These are phyloP conservation scores for Tenthredo mesomela DNA, from an alignment of 2,888 invertebrate species.

Conservation along the genomic window DNA sequence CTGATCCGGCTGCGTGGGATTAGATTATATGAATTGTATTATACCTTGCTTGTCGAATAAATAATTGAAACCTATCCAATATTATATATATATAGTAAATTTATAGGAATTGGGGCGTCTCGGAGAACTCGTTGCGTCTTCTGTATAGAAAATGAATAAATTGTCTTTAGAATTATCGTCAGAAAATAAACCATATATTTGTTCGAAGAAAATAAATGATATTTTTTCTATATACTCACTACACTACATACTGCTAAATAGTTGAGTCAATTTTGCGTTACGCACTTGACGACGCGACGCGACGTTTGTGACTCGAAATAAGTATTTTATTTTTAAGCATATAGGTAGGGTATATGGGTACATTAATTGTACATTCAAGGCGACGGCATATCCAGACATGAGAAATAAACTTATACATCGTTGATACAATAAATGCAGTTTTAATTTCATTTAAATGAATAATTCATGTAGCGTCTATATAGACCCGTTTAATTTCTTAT, in stretches of 20 bases:
- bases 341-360: neutral
- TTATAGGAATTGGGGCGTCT: neutral
- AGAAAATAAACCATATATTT: neutral
- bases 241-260: neutral
- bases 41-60: neutral
- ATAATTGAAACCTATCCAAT: neutral
- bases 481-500: neutral
- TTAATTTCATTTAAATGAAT: neutral
- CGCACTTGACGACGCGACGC: neutral
- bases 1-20: slow-evolving; percentile 46
- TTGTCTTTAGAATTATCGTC: slow-evolving; percentile 26
- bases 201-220: neutral
- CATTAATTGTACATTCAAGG: neutral
- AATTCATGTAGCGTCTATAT: neutral
- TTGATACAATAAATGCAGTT: neutral
- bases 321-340: neutral
- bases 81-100: neutral
- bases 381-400: neutral
- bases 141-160: neutral
- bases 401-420: neutral
- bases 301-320: neutral
- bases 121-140: neutral
- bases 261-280: slow-evolving; percentile 20
- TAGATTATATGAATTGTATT: slow-evolving; percentile 5
- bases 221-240: neutral